Percentiles rank a stretch among this genome's conserved stretches.
phyloP scores from a whole-genome alignment of 2,113 vertebrate species.

The Hystrix cristata region DNA sequence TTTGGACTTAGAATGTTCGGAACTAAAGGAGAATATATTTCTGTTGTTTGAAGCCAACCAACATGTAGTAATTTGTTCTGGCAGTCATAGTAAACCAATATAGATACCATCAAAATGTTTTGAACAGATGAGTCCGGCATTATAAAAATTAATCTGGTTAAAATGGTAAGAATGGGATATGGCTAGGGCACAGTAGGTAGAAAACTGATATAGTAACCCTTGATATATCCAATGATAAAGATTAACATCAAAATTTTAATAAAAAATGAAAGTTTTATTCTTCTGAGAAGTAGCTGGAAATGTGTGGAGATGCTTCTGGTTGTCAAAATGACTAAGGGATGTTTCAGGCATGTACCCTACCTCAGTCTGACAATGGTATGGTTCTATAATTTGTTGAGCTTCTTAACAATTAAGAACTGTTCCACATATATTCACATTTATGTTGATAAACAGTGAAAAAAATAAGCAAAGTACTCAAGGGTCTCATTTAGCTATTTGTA shows the following conservation, averaged over 20 bases:
- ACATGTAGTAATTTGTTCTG: neutral
- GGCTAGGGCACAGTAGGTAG: neutral
- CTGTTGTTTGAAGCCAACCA: neutral
- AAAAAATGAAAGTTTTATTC: rapidly evolving
- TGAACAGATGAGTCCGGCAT: neutral
- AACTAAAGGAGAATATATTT: neutral
- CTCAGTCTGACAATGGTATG: neutral
- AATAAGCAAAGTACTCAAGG: neutral
- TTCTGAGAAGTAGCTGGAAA: neutral
- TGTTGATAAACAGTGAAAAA: neutral
- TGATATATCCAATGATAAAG: neutral
- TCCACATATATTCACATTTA: neutral
- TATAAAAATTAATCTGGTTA: neutral
- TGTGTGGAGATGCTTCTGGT: neutral
- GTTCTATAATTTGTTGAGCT: neutral
- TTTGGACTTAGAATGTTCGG: neutral
- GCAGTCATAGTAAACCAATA: neutral
- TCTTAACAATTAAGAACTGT: neutral
- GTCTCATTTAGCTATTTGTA: neutral
- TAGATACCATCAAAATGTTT: neutral
- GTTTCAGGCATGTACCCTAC: rapidly evolving
- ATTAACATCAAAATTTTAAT: neutral
- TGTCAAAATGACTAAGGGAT: neutral
- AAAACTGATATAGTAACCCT: neutral
- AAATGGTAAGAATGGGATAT: neutral